phyloP scores from a whole-genome alignment of 2,113 vertebrate species.

The Eolophus roseicapilla region DNA sequence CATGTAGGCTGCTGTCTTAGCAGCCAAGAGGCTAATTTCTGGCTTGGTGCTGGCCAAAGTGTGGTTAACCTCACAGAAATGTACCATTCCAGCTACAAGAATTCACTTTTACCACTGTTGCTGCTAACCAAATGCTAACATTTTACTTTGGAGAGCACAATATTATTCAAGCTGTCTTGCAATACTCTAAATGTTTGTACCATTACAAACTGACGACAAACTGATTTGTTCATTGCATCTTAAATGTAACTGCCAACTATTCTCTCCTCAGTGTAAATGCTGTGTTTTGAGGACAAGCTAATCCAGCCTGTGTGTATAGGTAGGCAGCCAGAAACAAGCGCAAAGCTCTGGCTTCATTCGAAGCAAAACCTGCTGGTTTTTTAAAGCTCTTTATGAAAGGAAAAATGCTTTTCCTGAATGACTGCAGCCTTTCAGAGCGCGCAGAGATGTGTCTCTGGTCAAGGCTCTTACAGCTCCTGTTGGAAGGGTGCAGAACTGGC shows the following conservation, averaged over 20 bases:
- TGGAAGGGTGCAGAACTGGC: background rate
- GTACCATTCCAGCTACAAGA: conserved; percentile 31
- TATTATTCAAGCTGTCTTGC: conserved; percentile 38
- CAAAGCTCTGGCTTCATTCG: background rate
- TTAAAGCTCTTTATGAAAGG: background rate
- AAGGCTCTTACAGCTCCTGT: background rate
- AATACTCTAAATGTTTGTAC: conserved; percentile 12
- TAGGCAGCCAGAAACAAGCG: conserved; percentile 30
- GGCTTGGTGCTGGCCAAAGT: conserved; percentile 15
- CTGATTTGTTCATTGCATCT: conserved; percentile 48
- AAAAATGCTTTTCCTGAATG: background rate
- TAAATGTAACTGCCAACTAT: conserved; percentile 20
- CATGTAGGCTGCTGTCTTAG: background rate
- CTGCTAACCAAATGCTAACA: conserved; percentile 49
- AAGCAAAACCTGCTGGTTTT: background rate
- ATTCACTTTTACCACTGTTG: conserved; percentile 1
- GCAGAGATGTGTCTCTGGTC: background rate
- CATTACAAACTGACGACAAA: conserved; percentile 52
- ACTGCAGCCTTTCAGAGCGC: background rate
- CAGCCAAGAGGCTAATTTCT: conserved; percentile 3
- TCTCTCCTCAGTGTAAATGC: background rate
- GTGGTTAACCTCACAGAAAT: conserved; percentile 60
- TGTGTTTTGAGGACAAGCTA: background rate
- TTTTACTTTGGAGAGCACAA: conserved; percentile 26
- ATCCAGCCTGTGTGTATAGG: conserved; percentile 9